Percentiles rank a stretch among this genome's conserved stretches.
Conservation (phyloP, 2,113 vertebrate genomes). For the Lamprologus ornatipinnis region DNA sequence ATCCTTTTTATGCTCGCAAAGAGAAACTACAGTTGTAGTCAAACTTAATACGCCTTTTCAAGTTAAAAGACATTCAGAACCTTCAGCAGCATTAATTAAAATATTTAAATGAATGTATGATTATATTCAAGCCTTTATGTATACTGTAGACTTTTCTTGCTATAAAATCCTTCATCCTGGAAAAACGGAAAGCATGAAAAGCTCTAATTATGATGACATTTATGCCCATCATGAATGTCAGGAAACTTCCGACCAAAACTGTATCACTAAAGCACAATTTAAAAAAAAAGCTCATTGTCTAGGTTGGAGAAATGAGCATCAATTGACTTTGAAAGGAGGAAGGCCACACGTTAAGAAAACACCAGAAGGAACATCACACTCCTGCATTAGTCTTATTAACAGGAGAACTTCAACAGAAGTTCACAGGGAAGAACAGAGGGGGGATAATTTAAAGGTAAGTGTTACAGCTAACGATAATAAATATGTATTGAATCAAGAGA, state of each 20-base stretch:
- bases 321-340: neutral
- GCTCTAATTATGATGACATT: neutral
- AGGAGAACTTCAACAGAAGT: neutral
- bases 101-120: neutral
- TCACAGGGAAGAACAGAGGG: neutral
- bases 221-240: neutral
- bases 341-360: neutral
- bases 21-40: neutral
- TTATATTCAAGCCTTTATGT: neutral
- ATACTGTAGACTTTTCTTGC: neutral
- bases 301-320: neutral
- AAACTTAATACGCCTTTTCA: neutral
- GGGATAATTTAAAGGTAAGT: neutral
- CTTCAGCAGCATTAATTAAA: neutral
- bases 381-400: rapidly evolving
- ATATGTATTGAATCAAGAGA: neutral
- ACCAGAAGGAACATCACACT: neutral
- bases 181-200: neutral
- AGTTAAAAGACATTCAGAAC: neutral
- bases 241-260: neutral
- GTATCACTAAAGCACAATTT: neutral
- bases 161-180: neutral
- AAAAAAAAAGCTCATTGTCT: rapidly evolving
- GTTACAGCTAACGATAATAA: neutral
- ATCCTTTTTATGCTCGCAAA: neutral